These are phyloP conservation scores for Calcarius ornatus DNA, from an alignment of 2,113 vertebrate species.

Conservation along the genomic window DNA sequence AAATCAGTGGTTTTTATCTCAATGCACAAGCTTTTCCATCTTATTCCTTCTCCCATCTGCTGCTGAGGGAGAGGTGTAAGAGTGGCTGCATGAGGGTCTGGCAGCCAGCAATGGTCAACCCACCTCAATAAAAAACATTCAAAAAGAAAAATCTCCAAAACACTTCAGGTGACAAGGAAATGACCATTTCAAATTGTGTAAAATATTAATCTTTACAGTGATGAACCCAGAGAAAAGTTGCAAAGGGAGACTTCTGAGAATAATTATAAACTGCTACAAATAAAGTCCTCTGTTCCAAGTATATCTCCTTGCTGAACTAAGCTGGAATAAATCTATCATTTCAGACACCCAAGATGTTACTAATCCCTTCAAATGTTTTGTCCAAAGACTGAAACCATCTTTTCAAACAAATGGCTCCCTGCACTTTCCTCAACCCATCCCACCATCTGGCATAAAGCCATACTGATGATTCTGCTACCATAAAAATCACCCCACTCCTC, in stretches of 20 bases:
- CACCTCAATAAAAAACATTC: not conserved
- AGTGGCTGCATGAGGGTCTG: fast-evolving
- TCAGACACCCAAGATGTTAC: not conserved
- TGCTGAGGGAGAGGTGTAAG: not conserved
- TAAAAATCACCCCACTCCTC: not conserved
- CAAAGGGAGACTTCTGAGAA: not conserved
- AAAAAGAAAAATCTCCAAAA: not conserved
- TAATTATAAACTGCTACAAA: not conserved
- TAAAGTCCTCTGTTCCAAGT: not conserved
- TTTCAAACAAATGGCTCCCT: not conserved
- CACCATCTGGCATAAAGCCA: not conserved
- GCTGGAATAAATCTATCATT: not conserved
- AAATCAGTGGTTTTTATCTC: not conserved
- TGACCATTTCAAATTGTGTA: not conserved
- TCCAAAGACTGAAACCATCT: not conserved
- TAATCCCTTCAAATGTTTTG: not conserved
- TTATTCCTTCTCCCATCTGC: not conserved
- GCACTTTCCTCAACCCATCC: not conserved
- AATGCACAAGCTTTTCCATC: not conserved
- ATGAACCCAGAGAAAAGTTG: not conserved
- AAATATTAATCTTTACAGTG: not conserved
- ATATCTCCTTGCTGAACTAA: not conserved
- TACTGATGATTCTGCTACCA: fast-evolving
- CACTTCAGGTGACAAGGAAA: not conserved
- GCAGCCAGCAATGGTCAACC: not conserved